Evolutionary conservation across 2,113 vertebrate species (phyloP), one percentile per base, ranked within the genome.

Genomic region (Seriola quinqueradiata): DNA sequence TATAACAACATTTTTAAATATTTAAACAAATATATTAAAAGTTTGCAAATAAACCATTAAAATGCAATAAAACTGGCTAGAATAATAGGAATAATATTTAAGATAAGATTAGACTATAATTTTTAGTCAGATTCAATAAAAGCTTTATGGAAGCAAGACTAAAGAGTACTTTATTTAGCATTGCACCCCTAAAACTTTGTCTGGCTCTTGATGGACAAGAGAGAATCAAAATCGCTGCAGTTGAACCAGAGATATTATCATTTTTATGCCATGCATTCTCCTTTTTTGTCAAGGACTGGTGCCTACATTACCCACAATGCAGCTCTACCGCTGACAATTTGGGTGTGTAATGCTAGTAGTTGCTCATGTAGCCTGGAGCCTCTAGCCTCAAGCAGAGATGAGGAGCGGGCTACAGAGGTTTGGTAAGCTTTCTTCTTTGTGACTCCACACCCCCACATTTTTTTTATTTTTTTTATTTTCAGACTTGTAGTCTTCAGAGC

Each of bases 291-390:
- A 14, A 25, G 14, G 10, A 23, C n/a, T 28, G 12, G 21, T 10
- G 8, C n/a, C n/a, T 55, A 23, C 54, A 55, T 55, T 23, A 23
- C 54, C 54, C 21, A 55, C 54, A 55, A 23, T 58, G 50, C 50
- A 38, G 19, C 19, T 54, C 48, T 1, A 8, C 6, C 3, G 11
- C 61, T 16, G 42, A 9, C 64, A n/a, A 12, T 4, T 54, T 13
- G 19, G 17, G 17, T 36, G 67, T 14, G 8, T 54, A 36, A 13
- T 54, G 34, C 7, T 14, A 54, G 48, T 1, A 38, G 50, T 21
- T 23, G 48, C 68, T 70, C 25, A 55, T 40, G 48, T 70, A 70
- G 17, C 48, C 67, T 3, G 28, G 17, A 70, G 48, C 67, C 9
- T 19, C 8, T 34, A 9, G 46, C 44, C 67, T n/a, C 5, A 3